Evolutionary conservation across 2,888 invertebrate species (phyloP).

Genomic region (Iphiclides podalirius): DNA sequence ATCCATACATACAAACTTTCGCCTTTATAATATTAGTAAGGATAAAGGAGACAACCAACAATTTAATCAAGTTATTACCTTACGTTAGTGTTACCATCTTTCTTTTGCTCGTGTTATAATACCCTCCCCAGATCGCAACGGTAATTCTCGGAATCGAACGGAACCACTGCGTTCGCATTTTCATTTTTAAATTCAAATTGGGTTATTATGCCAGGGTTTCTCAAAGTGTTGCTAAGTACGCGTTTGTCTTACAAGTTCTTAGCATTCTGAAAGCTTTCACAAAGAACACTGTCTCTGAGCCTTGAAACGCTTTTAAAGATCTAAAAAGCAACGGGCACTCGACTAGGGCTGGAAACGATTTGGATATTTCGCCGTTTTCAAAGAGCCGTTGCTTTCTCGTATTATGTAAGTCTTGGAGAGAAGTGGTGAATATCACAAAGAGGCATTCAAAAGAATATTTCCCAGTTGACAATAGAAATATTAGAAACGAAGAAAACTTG

Average conservation of each 20-base stretch:
- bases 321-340: conserved; percentile 20
- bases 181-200: conserved; percentile 29
- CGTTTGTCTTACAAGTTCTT: conserved; percentile 9
- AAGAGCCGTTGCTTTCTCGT: background rate
- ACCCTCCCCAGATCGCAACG: conserved; percentile 2
- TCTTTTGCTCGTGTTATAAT: conserved; percentile 4
- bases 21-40: no score
- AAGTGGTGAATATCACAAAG: background rate
- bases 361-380: background rate
- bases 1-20: no score
- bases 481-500: background rate
- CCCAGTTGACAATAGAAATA: background rate
- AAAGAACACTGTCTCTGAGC: conserved; percentile 18
- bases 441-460: background rate
- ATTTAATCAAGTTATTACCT: no score
- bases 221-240: conserved; percentile 17
- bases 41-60: no score
- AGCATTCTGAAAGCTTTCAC: conserved; percentile 14
- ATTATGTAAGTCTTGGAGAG: background rate
- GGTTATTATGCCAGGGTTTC: conserved; percentile 22
- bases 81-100: no score
- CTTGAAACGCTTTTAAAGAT: conserved; percentile 22
- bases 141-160: conserved; percentile 20
- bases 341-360: conserved; percentile 9
- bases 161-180: conserved; percentile 16